Evolutionary conservation across 1,140 invertebrate species (phyloP), one percentile per base, ranked within the genome.

Genomic region (Acarapis woodi): DNA sequence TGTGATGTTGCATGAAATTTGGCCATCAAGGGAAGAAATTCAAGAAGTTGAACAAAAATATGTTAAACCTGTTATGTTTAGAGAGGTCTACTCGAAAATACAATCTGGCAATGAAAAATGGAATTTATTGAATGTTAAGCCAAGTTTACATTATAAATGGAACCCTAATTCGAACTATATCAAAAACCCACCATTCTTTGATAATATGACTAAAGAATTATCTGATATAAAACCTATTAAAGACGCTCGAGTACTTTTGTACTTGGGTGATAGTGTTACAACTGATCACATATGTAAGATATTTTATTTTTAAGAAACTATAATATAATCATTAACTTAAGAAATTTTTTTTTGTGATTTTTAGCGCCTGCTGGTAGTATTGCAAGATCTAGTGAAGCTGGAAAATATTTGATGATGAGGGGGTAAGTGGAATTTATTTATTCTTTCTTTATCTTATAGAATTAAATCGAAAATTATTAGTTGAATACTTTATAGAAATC

Each of bases 261-360:
- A 77, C 48, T 62, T 94, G 33, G 80, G 82, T 1, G 85, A 96
- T 56, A 88, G 80, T 1, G 80, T 96, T 1, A 93, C 85, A 3
- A 96, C 88, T 0, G 90, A 97, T 61, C 90, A 96, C 53, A 97
- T 97, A 38, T 90, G 82, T n/a, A n/a, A n/a, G n/a, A n/a, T n/a
- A n/a, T n/a, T n/a, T n/a, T n/a, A n/a, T n/a, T n/a, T n/a, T n/a
- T n/a, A n/a, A n/a, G n/a, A n/a, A n/a, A n/a, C n/a, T n/a, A n/a
- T n/a, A n/a, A n/a, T n/a, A n/a, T n/a, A n/a, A n/a, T n/a, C n/a
- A n/a, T n/a, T n/a, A n/a, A n/a, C n/a, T n/a, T n/a, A n/a, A n/a
- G n/a, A n/a, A n/a, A n/a, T n/a, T n/a, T n/a, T n/a, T n/a, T n/a
- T n/a, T n/a, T n/a, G n/a, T n/a, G n/a, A n/a, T n/a, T n/a, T n/a